Evolutionary conservation across 2,113 vertebrate genomes (phyloP).

Genomic region (Calypte anna): DNA sequence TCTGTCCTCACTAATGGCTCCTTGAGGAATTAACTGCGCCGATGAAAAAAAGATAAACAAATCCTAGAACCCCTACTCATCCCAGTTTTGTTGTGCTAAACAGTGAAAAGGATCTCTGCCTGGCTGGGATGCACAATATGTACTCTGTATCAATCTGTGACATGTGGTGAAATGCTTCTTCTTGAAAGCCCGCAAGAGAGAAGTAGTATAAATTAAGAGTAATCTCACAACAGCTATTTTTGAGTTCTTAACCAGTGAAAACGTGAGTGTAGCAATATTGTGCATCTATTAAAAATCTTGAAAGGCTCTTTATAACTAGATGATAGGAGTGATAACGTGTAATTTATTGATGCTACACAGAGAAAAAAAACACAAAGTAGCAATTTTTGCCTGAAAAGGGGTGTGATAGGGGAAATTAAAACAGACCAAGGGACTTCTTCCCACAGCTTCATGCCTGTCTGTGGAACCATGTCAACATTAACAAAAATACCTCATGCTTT

Average conservation of each 20-base stretch:
- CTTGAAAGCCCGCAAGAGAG: constrained; percentile 54
- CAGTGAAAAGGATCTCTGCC: constrained; percentile 21
- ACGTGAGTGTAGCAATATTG: constrained; percentile 60
- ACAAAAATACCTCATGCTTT: background rate
- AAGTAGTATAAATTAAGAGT: constrained; percentile 64
- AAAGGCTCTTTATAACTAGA: constrained; percentile 68
- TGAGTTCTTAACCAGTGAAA: constrained; percentile 59
- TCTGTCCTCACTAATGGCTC: background rate
- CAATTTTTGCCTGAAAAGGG: constrained; percentile 59
- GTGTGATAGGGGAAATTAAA: constrained; percentile 51
- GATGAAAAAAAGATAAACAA: background rate
- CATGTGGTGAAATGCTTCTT: constrained; percentile 35
- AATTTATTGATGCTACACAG: constrained; percentile 65
- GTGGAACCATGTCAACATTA: background rate
- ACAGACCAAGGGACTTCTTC: constrained; percentile 44
- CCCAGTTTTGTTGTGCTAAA: constrained; percentile 18
- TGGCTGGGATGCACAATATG: background rate
- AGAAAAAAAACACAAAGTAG: constrained; percentile 38
- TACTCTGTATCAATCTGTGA: constrained; percentile 36
- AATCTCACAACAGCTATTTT: constrained; percentile 66
- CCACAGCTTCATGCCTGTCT: background rate
- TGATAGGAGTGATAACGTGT: constrained; percentile 66
- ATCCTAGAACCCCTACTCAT: constrained; percentile 4
- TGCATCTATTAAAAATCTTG: constrained; percentile 67
- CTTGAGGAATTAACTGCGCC: background rate